Evolutionary conservation across 2,888 invertebrate species (phyloP).

Genomic region (Xestia ashworthii): DNA sequence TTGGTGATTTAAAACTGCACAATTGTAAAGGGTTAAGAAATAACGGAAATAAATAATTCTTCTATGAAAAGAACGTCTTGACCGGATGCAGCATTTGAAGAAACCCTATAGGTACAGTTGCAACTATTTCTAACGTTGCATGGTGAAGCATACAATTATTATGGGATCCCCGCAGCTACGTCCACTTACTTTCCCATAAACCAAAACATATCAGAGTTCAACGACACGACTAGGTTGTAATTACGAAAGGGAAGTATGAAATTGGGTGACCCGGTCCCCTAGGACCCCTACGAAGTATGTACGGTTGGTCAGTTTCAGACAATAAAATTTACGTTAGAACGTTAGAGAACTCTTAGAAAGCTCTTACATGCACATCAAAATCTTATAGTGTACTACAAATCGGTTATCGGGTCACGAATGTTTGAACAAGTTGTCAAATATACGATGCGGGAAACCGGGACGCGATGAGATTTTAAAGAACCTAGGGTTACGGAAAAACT

Average conservation of each 20-base stretch:
- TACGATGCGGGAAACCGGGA: slow-evolving; percentile 61
- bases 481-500: background rate
- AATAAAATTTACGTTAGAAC: slow-evolving; percentile 81
- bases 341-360: slow-evolving; percentile 77
- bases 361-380: slow-evolving; percentile 78
- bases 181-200: slow-evolving; percentile 85
- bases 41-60: slow-evolving; percentile 60
- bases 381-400: slow-evolving; percentile 61
- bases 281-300: slow-evolving; percentile 81
- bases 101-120: slow-evolving; percentile 72
- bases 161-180: slow-evolving; percentile 82
- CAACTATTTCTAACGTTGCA: slow-evolving; percentile 78
- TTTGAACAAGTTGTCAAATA: slow-evolving; percentile 70
- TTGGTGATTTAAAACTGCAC: background rate
- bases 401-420: slow-evolving; percentile 51
- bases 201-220: slow-evolving; percentile 85
- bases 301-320: slow-evolving; percentile 90
- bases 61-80: slow-evolving; percentile 67
- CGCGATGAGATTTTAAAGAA: slow-evolving; percentile 7
- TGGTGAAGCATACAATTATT: slow-evolving; percentile 72
- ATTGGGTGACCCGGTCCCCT: slow-evolving; percentile 86
- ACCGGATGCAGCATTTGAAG: slow-evolving; percentile 72
- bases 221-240: slow-evolving; percentile 87
- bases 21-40: slow-evolving; percentile 51
- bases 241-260: slow-evolving; percentile 86